Percentiles rank a stretch among this genome's conserved stretches.
Conservation (phyloP, 2,113 vertebrate genomes). For the Sebastes fasciatus region DNA sequence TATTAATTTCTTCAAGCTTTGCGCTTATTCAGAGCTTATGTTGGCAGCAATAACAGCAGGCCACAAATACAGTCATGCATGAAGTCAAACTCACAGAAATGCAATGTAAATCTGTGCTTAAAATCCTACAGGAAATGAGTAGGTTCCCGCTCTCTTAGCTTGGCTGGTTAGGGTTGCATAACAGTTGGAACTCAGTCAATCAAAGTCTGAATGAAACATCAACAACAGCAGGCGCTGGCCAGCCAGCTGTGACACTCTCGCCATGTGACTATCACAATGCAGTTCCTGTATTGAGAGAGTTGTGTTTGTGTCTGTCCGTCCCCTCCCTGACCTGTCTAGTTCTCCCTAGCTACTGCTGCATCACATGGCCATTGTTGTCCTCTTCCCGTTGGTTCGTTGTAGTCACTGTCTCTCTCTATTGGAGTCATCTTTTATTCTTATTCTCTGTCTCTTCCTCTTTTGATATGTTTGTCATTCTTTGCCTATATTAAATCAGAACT, state of each 20-base stretch:
- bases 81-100: neutral
- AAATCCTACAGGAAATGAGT: conserved; percentile 40
- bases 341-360: conserved; percentile 33
- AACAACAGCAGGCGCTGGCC: conserved; percentile 12
- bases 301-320: conserved; percentile 34
- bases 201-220: conserved; percentile 42
- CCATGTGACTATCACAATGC: conserved; percentile 62
- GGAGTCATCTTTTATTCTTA: conserved; percentile 21
- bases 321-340: conserved; percentile 16
- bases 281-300: conserved; percentile 9
- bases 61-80: conserved; percentile 3
- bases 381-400: conserved; percentile 27
- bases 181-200: conserved; percentile 37
- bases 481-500: conserved; percentile 1
- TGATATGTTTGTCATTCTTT: neutral
- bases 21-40: neutral
- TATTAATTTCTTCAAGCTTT: neutral
- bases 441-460: conserved; percentile 1
- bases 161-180: conserved; percentile 39
- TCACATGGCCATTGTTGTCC: conserved; percentile 43
- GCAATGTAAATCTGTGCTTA: conserved; percentile 7
- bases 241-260: conserved; percentile 34
- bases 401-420: neutral
- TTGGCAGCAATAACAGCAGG: neutral
- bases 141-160: conserved; percentile 18